Conservation (phyloP, 2,888 invertebrate genomes). For the Exocentrus adspersus region DNA sequence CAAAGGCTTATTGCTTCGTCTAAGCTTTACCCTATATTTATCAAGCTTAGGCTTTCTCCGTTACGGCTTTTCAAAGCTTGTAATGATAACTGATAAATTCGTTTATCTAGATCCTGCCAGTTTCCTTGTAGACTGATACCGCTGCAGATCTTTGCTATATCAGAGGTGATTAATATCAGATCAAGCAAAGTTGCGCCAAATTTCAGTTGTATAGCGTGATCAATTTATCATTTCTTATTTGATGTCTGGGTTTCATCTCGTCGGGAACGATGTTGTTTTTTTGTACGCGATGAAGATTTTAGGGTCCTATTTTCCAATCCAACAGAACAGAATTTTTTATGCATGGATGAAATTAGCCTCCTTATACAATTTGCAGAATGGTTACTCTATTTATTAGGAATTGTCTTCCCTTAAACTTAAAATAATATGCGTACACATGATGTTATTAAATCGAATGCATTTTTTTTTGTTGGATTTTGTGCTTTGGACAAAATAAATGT, state of each 20-base stretch:
- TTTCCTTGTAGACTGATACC: not conserved
- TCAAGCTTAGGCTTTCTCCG: not conserved
- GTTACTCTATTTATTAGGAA: no score
- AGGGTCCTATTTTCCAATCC: no score
- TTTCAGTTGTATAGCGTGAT: not conserved
- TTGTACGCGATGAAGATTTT: no score
- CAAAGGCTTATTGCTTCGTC: not conserved
- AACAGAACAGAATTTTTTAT: no score
- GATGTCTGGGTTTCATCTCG: not conserved
- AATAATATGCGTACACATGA: no score
- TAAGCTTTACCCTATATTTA: not conserved
- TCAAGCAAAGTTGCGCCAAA: not conserved
- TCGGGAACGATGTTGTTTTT: no score
- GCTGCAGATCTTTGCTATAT: not conserved
- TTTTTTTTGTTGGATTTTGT: no score
- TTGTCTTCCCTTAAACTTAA: no score
- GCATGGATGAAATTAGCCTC: no score
- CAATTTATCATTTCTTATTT: not conserved
- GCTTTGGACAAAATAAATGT: no score
- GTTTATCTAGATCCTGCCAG: not conserved
- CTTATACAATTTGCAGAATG: no score
- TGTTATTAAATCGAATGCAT: no score
- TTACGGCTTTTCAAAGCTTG: not conserved
- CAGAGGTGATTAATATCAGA: not conserved
- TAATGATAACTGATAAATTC: constrained; percentile 1